These are phyloP conservation scores for Pimpla rufipes DNA, from an alignment of 2,888 invertebrate genomes.

Conservation along the genomic window DNA sequence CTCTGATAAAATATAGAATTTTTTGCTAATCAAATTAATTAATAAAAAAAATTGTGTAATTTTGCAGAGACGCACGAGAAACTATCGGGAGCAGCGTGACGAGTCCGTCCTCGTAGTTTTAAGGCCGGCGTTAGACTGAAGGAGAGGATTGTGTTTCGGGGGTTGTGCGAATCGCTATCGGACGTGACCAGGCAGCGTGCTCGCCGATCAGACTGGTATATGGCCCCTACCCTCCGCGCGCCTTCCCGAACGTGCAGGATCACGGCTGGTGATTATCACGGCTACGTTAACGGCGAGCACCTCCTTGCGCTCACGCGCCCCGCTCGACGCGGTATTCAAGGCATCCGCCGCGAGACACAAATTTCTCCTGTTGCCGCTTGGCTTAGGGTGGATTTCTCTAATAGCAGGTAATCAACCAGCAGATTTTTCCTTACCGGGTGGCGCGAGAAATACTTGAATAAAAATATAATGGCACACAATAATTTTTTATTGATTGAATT, in stretches of 20 bases:
- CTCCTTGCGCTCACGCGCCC: constrained; percentile 11
- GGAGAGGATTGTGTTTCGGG: constrained; percentile 71
- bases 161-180: constrained; percentile 76
- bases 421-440: no score
- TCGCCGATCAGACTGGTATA: constrained; percentile 68
- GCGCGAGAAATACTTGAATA: no score
- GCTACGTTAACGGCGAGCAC: constrained; percentile 48
- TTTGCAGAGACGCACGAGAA: constrained; percentile 46
- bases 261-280: constrained; percentile 71
- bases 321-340: not conserved
- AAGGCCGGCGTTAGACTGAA: constrained; percentile 73
- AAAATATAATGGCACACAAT: no score
- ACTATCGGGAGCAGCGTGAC: constrained; percentile 15
- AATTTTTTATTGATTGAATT: no score
- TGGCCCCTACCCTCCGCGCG: constrained; percentile 68
- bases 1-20: no score
- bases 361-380: no score
- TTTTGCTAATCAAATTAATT: not conserved
- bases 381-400: no score
- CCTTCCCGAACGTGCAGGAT: constrained; percentile 71
- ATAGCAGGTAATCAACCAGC: no score
- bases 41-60: constrained; percentile 10
- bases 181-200: constrained; percentile 65
- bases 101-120: constrained; percentile 71
- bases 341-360: no score